Evolutionary conservation across 2,113 vertebrate genomes (phyloP), one percentile per base, ranked within the genome.

Genomic region (Pleuronectes platessa): DNA sequence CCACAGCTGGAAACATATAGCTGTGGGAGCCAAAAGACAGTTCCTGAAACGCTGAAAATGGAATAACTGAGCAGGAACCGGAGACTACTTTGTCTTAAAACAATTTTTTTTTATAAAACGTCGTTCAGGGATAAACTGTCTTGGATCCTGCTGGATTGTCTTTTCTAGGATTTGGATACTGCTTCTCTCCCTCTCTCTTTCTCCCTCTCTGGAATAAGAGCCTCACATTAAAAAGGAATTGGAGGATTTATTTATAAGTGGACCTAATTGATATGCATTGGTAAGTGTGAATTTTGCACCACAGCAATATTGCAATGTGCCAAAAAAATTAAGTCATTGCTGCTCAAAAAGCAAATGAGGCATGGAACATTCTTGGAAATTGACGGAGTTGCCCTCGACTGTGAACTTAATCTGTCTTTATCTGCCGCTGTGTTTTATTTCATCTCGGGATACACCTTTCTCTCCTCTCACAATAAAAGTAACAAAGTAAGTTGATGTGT

Each of bases 121-220:
- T 74, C 35, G 61, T 76, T 78, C 63, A 76, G 79, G 88, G 89
- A 93, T 91, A 86, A 88, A 79, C 82, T 85, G 80, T 88, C 58
- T 77, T 76, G 86, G 74, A 91, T 93, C 79, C 81, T 72, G 58
- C 69, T 81, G 88, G 87, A 80, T 88, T 89, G 75, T 82, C 70
- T 73, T 82, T 59, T 87, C 27, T 84, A 86, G 92, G 89, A 87
- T 93, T 95, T 93, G 93, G 91, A 90, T 93, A 42, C 76, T 26
- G 61, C 55, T 31, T 31, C 31, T 31, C 31, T 79, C 67, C 31
- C 40, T 27, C 4, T 64, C 65, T 67, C 24, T 24, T 24, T 67
- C 42, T 67, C 26, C 40, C 49, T 74, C 72, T 79, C 56, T 84
- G 91, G 90, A 92, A 92, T 92, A 92, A 79, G 85, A 81, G 67